Base-by-base conservation (phyloP, 2,113 vertebrate species). In the Brienomyrus brachyistius region DNA sequence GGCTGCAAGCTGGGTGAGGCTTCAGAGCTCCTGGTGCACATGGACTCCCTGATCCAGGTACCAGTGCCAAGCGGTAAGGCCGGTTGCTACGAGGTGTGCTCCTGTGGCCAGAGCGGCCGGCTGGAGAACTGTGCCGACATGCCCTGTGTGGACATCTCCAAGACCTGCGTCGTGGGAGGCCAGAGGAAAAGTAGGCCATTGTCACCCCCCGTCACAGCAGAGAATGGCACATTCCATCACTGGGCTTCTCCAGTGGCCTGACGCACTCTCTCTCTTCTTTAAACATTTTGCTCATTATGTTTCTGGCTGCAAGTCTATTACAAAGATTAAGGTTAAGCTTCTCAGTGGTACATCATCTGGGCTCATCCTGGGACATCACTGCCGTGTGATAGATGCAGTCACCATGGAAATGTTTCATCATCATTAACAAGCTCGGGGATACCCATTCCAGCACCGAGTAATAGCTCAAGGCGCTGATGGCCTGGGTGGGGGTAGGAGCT, bases 1-100 rank as follows among this genome's bases (percentile, higher is more conserved):
- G 98, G 98, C 54, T 99, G 98, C 93, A 99, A 99, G 92, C 92
- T 99, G 91, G 98, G 98, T 6, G 98, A 99, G 93, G 98, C 98
- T 6, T 99, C 98, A 0, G 98, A 99, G 93, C 99, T 99, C 90
- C 96, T 99, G 89, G 98, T 99, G 31, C 98, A 96, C 31, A 96
- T 97, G 91, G 97, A 97, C 1, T 95, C 97, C 0, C 96, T 96
- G 0, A 97, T 99, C 89, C 98, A 99, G 89, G 97, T 99, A 85
- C 98, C 98, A 0, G 96, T 95, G 11, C 97, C 96, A 23, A 93
- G 92, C 2, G 97, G 96, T 1, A 96, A 96, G 21, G 91, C 96
- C 51, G 98, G 97, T 23, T 99, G 98, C 93, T 98, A 97, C 11
- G 98, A 99, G 94, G 97, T 99, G 51, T 99, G 98, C 92, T 97